These are phyloP conservation scores for Phrynocephalus vlangalii DNA, from an alignment of 2,797 vertebrate species.

Conservation along the genomic window DNA sequence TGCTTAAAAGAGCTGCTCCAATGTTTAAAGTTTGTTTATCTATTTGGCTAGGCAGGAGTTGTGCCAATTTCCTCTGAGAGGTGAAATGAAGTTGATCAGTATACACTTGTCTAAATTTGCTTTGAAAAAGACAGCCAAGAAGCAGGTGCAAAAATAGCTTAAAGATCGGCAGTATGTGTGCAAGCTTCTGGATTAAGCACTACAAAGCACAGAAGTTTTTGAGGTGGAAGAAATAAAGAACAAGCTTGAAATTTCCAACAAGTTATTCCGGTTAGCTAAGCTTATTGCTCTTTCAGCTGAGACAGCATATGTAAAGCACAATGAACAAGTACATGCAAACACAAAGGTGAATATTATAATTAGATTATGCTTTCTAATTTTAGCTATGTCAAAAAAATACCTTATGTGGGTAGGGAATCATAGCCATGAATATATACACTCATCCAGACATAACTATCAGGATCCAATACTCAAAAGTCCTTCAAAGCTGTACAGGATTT, in stretches of 20 bases:
- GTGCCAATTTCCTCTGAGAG: background rate
- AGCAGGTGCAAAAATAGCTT: slow-evolving; percentile 47
- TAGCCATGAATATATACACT: slow-evolving; percentile 55
- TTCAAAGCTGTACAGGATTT: slow-evolving; percentile 22
- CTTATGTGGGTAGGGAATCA: slow-evolving; percentile 40
- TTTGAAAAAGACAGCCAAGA: slow-evolving; percentile 60
- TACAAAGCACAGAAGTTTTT: slow-evolving; percentile 54
- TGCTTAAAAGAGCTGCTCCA: background rate
- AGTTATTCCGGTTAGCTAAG: slow-evolving; percentile 68
- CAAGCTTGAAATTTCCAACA: slow-evolving; percentile 70
- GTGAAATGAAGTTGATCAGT: slow-evolving; percentile 38
- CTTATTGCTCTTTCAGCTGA: slow-evolving; percentile 68
- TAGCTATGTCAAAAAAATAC: slow-evolving; percentile 45
- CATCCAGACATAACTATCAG: background rate
- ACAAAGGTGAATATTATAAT: slow-evolving; percentile 67
- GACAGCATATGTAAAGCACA: slow-evolving; percentile 61
- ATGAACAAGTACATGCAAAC: slow-evolving; percentile 65
- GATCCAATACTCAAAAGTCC: slow-evolving; percentile 24
- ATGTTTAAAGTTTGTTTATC: background rate
- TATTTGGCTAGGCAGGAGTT: background rate
- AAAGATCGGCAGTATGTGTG: slow-evolving; percentile 26
- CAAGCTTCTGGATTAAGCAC: slow-evolving; percentile 45
- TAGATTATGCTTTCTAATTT: slow-evolving; percentile 70
- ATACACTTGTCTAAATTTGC: slow-evolving; percentile 45
- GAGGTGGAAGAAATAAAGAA: slow-evolving; percentile 44